Evolutionary conservation across 2,888 invertebrate species (phyloP).

Genomic region (Nemurella pictetii): DNA sequence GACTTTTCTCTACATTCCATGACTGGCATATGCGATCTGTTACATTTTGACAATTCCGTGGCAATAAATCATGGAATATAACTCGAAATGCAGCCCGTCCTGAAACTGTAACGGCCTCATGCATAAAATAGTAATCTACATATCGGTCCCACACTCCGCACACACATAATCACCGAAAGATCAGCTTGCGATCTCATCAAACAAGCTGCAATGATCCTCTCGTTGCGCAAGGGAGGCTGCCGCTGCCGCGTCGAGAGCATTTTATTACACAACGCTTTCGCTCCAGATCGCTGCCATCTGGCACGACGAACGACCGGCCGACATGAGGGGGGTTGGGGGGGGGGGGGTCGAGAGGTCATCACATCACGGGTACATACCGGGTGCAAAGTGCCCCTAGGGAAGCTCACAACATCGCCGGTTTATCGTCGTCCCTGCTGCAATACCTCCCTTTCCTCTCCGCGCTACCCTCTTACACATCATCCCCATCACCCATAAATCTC

Average conservation of each 20-base stretch:
- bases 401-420: conserved; percentile 1
- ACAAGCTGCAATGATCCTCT: background rate
- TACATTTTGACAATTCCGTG: background rate
- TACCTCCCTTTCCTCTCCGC: conserved; percentile 19
- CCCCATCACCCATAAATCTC: conserved; percentile 37
- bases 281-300: conserved; percentile 25
- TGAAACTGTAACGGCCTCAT: background rate
- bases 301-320: background rate
- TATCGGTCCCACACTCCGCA: background rate
- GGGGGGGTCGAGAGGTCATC: conserved; percentile 8
- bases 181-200: background rate
- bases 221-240: background rate
- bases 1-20: background rate
- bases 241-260: too few species aligned
- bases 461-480: conserved; percentile 23
- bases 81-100: background rate
- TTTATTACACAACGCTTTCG: background rate
- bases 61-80: background rate
- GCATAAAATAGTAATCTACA: background rate
- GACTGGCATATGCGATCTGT: too few species aligned
- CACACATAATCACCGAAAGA: background rate
- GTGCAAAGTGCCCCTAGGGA: background rate
- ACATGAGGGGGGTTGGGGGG: background rate
- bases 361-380: conserved; percentile 18
- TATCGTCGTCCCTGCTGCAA: background rate